Base-by-base conservation (phyloP, 2,888 invertebrate genomes). In the Papilio demoleus region DNA sequence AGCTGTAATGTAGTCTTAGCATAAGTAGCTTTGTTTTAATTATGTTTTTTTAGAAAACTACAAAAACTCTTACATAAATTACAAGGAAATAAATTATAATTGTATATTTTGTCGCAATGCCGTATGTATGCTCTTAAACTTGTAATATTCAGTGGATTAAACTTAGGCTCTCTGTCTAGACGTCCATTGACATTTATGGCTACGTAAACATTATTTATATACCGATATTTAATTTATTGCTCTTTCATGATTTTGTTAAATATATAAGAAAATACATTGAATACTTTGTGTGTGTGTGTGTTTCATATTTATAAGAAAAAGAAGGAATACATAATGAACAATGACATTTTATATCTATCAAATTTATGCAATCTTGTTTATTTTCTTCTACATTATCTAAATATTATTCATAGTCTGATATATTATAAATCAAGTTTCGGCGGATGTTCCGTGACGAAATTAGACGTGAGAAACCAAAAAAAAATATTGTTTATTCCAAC, bases 101-200 rank as follows among this genome's bases (percentile, higher is more conserved):
- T n/a, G n/a, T n/a, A n/a, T n/a, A n/a, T n/a, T 56, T 56, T 56
- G 53, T 56, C 60, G 60, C 60, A 60, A 60, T 60, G 60, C 64
- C 36, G 36, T 42, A 42, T 5, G 36, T 36, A 22, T 3, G 38
- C 24, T 53, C 38, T 50, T 40, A 27, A 67, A 50, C 38, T 60
- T 50, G n/a, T 53, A 38, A 47, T 59, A 66, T 56, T 40, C 19
- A 36, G 24, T 42, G 31, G 42, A 67, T 40, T 40, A 67, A 53
- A 31, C 22, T 61, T 19, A 50, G 50, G 27, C 47, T 47, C 34
- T 2, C 11, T 50, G 67, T 61, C 67, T 67, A 67, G 61, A 61
- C 67, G 40, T 53, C 24, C 45, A 34, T 47, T 65, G 65, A 65
- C 59, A 42, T 65, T 67, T 53, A 67, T 67, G 19, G 60, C 50